Evolutionary conservation across 2,113 vertebrate species (phyloP), one percentile per base, ranked within the genome.

Genomic region (Hiodon tergisus): DNA sequence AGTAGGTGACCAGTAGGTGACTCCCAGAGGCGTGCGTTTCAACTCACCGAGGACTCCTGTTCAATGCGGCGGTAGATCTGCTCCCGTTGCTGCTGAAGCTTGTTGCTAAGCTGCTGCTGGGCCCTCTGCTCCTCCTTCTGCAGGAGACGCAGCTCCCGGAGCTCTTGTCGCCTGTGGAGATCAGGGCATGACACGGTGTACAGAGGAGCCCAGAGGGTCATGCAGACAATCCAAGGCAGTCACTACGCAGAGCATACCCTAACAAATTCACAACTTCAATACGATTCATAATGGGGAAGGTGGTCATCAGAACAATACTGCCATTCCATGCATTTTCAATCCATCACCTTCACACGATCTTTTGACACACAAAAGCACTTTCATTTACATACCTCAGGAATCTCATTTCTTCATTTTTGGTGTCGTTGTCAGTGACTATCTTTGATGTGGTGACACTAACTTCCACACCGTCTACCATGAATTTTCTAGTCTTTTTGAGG

Each of bases 361-460:
- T 69, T 10, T 8, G 67, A 50, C 50, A 69, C 7, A 31, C 2
- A 53, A 31, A 31, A 6, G 8, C 14, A 31, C 65, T 8, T 58
- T 84, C 3, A n/a, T 4, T 47, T 16, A 10, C 73, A 3, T 75
- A 98, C 96, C 97, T 92, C 73, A 99, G 87, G 87, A 95, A 98
- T 67, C 97, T 82, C 93, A 98, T 91, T 81, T 98, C 95, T 87
- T 99, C 95, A n/a, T 93, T 98, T 90, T 98, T 99, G 2, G 92
- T 92, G 82, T 99, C 96, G 77, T 94, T 98, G 82, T 99, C 96
- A 3, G 95, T 95, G 81, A 99, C 88, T 84, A 99, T 99, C 92
- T 98, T 99, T n/a, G 95, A 98, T 0, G 97, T 98, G 0, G 97
- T 98, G 62, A 99, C 97, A 67, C 95, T 98, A 17, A 99, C 97